Conservation (phyloP, 1,140 invertebrate species). For the Microplitis demolitor region DNA sequence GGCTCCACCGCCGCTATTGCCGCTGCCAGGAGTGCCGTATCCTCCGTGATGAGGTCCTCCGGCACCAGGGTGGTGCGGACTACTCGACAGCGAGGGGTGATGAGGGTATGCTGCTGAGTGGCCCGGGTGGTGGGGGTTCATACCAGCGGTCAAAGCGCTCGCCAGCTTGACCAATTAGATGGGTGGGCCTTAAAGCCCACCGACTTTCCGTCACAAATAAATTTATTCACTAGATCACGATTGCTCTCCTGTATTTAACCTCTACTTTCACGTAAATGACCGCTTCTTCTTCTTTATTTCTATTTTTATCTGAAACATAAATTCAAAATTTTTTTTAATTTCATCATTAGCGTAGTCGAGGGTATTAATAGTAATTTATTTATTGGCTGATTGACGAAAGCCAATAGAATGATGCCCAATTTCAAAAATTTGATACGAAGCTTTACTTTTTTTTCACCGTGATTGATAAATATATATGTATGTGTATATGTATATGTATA, state of each 20-base stretch:
- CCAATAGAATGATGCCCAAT: not conserved
- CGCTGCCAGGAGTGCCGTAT: slow-evolving; percentile 47
- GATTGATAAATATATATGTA: slow-evolving; percentile 3
- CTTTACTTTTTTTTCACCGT: not conserved
- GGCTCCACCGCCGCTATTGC: slow-evolving; percentile 41
- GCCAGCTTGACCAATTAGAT: slow-evolving; percentile 58
- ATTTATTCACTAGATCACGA: slow-evolving; percentile 36
- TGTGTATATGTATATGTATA: not conserved
- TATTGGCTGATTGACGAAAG: too few relatives aligned
- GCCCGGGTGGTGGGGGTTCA: slow-evolving; percentile 61
- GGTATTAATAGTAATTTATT: too few relatives aligned
- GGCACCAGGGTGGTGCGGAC: slow-evolving; percentile 56
- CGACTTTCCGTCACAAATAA: slow-evolving; percentile 44
- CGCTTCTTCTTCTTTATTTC: slow-evolving; percentile 45
- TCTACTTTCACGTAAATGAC: slow-evolving; percentile 31
- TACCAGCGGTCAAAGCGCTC: slow-evolving; percentile 61
- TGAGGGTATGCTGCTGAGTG: slow-evolving; percentile 57
- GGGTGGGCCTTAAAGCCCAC: slow-evolving; percentile 59
- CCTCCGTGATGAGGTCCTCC: slow-evolving; percentile 53
- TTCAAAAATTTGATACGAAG: not conserved
- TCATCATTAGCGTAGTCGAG: not conserved
- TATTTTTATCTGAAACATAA: slow-evolving; percentile 45
- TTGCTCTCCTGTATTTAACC: not conserved
- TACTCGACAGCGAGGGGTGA: slow-evolving; percentile 59
- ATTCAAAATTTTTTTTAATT: slow-evolving; percentile 31